Evolutionary conservation across 2,113 vertebrate genomes (phyloP), one percentile per base, ranked within the genome.

Genomic region (Terrapene triunguis): DNA sequence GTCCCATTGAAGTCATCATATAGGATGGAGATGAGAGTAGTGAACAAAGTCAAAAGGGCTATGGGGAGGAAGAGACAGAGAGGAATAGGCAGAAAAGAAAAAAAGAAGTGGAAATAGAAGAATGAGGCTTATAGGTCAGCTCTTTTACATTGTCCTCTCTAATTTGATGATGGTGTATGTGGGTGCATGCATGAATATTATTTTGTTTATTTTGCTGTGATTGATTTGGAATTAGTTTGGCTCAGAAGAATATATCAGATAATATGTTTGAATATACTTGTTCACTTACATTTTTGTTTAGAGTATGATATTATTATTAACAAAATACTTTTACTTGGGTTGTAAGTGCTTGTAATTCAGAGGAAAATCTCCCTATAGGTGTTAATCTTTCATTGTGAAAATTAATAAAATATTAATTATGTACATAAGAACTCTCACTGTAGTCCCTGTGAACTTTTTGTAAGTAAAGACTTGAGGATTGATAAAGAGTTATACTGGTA

Each of bases 401-500:
- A 27, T 55, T 69, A 72, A 72, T 69, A 42, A 55, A 82, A 87
- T 88, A 32, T 62, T 19, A 53, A 11, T 10, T 6, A 12, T 24
- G 25, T 29, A 86, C 91, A 84, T 54, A 62, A 81, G 82, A 90
- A 11, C 9, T 76, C 55, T 65, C 35, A 82, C 32, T 19, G 24
- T 79, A 76, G 11, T 17, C 9, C 69, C 29, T 11, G 2, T 17
- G 44, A 88, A 9, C 9, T 87, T 1, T 2, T 79, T n/a, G 72
- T 14, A 47, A 90, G 2, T 11, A 24, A 38, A 80, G 10, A 44
- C 32, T 11, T 88, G 72, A 62, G 84, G 87, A 84, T 29, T 0
- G 1, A 35, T 80, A 21, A 48, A 65, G 1, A 21, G 82, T 6
- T 2, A 53, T 0, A 0, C 2, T 50, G n/a, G 25, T 57, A 88